A percentile compares a stretch with the other conserved stretches of the same genome.
Conservation (phyloP, 2,113 vertebrate genomes). For the Rhinogobius similis region DNA sequence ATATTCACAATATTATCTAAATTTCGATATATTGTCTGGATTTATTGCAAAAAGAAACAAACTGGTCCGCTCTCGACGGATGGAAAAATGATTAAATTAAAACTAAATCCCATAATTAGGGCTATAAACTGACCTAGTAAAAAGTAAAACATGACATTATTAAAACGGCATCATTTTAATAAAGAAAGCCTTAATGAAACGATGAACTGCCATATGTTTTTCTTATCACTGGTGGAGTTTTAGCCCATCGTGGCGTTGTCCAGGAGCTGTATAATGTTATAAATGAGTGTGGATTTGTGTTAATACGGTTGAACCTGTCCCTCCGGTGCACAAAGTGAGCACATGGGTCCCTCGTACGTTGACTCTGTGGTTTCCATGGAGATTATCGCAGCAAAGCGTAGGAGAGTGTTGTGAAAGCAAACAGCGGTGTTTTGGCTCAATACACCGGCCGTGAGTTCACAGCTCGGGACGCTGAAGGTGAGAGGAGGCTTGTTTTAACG, state of each 20-base stretch:
- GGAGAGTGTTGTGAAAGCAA: slow-evolving; percentile 78
- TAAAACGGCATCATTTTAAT: not conserved
- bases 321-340: slow-evolving; percentile 35
- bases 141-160: not conserved
- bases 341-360: slow-evolving; percentile 43
- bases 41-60: not conserved
- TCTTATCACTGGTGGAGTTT: too few relatives aligned
- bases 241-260: too few relatives aligned
- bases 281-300: slow-evolving; percentile 34
- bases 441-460: slow-evolving; percentile 32
- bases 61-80: too few relatives aligned
- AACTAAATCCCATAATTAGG: not conserved
- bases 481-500: not conserved
- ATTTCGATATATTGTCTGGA: too few relatives aligned
- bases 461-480: slow-evolving; percentile 33
- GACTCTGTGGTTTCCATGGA: slow-evolving; percentile 67
- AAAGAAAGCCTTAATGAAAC: not conserved
- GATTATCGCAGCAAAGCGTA: slow-evolving; percentile 64
- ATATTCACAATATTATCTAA: too few relatives aligned
- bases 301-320: slow-evolving; percentile 34
- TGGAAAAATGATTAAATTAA: not conserved
- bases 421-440: slow-evolving; percentile 70
- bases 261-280: too few relatives aligned
- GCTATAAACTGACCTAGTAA: not conserved
- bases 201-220: too few relatives aligned